Evolutionary conservation across 2,113 vertebrate species (phyloP).

Genomic region (Erythrocercus mccallii): DNA sequence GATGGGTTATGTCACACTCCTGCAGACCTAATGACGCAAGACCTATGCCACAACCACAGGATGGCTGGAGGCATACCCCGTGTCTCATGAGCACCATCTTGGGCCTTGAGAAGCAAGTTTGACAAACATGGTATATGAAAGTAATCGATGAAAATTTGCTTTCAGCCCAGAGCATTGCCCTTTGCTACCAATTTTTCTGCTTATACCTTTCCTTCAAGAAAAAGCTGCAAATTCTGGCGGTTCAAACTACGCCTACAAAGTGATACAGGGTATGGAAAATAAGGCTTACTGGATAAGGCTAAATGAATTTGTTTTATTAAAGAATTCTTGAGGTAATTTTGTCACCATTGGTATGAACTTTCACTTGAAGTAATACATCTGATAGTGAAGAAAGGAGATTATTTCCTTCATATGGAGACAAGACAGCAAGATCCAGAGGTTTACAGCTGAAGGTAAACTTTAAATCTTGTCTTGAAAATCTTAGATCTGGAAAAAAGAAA

Average conservation of each 20-base stretch:
- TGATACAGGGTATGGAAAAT: not conserved
- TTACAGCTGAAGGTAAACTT: not conserved
- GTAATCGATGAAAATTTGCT: not conserved
- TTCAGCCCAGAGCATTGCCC: not conserved
- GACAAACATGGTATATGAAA: not conserved
- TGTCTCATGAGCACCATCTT: not conserved
- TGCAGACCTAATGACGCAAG: not conserved
- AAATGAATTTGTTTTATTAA: not conserved
- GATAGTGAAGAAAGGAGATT: not conserved
- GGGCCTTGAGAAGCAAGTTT: not conserved
- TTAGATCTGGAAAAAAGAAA: not conserved
- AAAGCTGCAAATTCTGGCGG: not conserved
- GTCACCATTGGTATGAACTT: not conserved
- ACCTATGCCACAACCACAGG: fast-evolving
- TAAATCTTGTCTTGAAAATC: not conserved
- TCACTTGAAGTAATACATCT: not conserved
- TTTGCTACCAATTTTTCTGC: not conserved
- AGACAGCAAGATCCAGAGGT: not conserved
- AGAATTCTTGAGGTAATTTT: not conserved
- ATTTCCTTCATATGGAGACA: not conserved
- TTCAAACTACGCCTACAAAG: not conserved
- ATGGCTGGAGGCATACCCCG: not conserved
- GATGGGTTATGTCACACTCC: fast-evolving
- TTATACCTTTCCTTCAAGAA: not conserved
- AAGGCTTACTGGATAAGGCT: not conserved